Evolutionary conservation across 1,140 invertebrate species (phyloP).

Genomic region (Sycophila sp.): DNA sequence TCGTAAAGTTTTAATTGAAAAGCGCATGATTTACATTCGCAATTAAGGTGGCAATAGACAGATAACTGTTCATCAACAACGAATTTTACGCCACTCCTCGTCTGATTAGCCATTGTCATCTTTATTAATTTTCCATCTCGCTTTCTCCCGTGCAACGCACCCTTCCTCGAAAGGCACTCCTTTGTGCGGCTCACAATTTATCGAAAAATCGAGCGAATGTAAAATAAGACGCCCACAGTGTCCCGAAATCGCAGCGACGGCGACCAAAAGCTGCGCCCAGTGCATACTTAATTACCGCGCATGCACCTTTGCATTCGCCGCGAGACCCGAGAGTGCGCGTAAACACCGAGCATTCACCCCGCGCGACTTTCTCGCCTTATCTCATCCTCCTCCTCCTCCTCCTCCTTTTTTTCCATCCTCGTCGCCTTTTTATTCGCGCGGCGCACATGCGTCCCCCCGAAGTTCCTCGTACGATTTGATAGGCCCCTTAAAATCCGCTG

Average conservation of each 20-base stretch:
- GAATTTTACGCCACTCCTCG: not conserved
- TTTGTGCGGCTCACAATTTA: not conserved
- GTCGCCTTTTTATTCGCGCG: not conserved
- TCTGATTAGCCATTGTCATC: slow-evolving; percentile 4
- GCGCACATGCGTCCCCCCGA: not conserved
- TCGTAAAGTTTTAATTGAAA: slow-evolving; percentile 27
- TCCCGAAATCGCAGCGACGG: too few species aligned
- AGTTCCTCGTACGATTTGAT: slow-evolving; percentile 29
- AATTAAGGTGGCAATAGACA: slow-evolving; percentile 8
- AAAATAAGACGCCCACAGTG: not conserved
- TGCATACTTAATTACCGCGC: not conserved
- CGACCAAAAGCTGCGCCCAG: too few species aligned
- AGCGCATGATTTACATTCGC: slow-evolving; percentile 9
- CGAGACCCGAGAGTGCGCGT: not conserved
- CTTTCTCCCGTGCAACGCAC: not conserved
- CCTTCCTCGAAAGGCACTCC: too few species aligned
- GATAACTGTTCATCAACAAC: not conserved
- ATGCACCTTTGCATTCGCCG: slow-evolving; percentile 20
- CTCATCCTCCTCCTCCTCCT: not conserved
- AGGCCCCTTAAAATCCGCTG: slow-evolving; percentile 20
- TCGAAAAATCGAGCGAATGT: not conserved
- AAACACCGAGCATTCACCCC: slow-evolving; percentile 33
- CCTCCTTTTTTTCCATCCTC: not conserved
- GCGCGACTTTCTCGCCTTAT: not conserved
- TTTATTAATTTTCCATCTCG: not conserved